Percentiles rank a stretch among this genome's conserved stretches.
Conservation (phyloP, 2,888 invertebrate genomes). For the Cotesia congregata region DNA sequence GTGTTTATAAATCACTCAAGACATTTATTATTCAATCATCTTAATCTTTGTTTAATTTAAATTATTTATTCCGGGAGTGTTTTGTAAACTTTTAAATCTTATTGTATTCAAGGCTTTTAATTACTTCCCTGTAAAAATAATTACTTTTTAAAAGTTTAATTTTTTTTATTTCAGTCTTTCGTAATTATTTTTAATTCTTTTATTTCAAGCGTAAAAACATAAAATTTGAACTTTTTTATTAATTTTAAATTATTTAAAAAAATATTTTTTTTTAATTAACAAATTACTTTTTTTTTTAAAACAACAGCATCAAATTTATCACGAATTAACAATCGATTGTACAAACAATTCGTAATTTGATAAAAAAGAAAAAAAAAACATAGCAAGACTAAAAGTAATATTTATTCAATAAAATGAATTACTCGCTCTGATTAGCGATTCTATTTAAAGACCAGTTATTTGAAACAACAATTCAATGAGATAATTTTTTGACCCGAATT, state of each 20-base stretch:
- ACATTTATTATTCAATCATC: not conserved
- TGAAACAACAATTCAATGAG: not conserved
- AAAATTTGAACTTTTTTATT: no score
- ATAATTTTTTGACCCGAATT: not conserved
- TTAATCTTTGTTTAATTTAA: not conserved
- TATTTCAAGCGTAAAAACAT: no score
- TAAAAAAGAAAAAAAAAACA: not conserved
- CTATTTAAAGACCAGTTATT: not conserved
- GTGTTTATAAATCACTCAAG: conserved; percentile 6
- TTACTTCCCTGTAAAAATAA: not conserved
- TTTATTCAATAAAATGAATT: no score
- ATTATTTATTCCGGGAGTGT: not conserved
- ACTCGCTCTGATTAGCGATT: not conserved
- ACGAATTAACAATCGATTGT: no score
- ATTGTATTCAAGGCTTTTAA: not conserved
- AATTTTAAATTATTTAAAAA: no score
- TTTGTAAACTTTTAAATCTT: not conserved
- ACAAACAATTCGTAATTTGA: no score
- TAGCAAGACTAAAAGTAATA: not conserved
- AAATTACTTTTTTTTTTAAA: no score
- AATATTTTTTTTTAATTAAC: no score
- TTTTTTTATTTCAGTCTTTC: no score
- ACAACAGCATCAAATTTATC: no score
- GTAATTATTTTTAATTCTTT: no score
- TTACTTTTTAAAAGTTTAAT: no score